Base-by-base conservation (phyloP, 2,113 vertebrate genomes). In the Heterotilapia buettikoferi region DNA sequence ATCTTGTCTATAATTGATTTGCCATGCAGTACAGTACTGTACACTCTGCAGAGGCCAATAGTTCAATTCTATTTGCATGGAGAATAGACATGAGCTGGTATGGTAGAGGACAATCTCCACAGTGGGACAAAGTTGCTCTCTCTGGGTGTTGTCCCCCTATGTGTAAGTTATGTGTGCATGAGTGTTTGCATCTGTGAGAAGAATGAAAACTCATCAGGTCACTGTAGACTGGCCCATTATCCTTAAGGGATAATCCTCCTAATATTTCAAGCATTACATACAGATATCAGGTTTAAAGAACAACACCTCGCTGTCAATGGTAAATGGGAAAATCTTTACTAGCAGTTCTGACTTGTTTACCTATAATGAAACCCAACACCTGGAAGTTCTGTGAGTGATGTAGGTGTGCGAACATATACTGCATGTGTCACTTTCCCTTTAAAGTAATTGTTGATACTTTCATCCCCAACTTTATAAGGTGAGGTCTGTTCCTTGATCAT, bases 1-100 rank as follows among this genome's bases (percentile, higher is more conserved):
- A 84, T 90, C 86, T 87, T 68, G 63, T 92, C 92, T 86, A 80
- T 91, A 88, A 90, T 89, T 80, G 89, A 94, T 86, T 90, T 71
- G 57, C 81, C 81, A 79, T 50, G 63, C 81, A 47, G 85, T 80
- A 56, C 71, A 84, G 84, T 76, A 18, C 56, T 80, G 54, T 50
- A 29, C 33, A 38, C 52, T 82, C 54, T 45, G 73, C 80, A 73
- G 38, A 83, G 84, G 40, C 86, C 26, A 26, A 29, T 29, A 54
- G 57, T 78, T 56, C 80, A 78, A 87, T 85, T 8, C n/a, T 19
- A 86, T 88, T 92, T 88, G 87, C 84, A 88, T 90, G 81, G 53
- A 40, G 43, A 73, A 84, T 88, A 54, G 84, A 86, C 86, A 84
- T 83, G 81, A 91, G 78, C 83, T 76, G 61, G 52, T 71, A 26